A percentile compares a stretch with the other conserved stretches of the same genome.
phyloP scores from a whole-genome alignment of 2,888 invertebrate genomes.

The Alcis repandata region DNA sequence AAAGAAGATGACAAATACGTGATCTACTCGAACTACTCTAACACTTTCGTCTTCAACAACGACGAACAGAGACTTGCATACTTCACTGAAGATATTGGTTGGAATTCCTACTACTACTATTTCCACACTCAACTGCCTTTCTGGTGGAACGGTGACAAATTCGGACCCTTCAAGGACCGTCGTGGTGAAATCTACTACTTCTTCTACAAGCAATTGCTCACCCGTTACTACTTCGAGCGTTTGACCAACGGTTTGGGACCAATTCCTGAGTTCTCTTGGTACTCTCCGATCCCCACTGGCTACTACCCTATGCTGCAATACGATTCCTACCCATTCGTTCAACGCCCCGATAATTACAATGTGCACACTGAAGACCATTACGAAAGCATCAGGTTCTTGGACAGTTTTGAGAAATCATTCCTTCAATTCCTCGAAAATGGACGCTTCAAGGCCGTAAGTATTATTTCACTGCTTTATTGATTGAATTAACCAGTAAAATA shows the following conservation, averaged over 20 bases:
- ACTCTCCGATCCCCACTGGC: constrained; percentile 82
- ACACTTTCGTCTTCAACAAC: constrained; percentile 79
- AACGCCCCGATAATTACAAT: constrained; percentile 87
- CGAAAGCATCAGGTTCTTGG: constrained; percentile 84
- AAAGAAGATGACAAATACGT: constrained; percentile 75
- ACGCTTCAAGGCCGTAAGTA: constrained; percentile 86
- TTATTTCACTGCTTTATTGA: background rate
- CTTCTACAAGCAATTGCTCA: constrained; percentile 89
- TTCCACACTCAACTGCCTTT: constrained; percentile 88
- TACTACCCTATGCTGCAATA: constrained; percentile 62
- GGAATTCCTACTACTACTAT: constrained; percentile 89
- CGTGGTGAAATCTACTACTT: constrained; percentile 89
- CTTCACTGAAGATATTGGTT: constrained; percentile 90
- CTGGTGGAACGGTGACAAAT: constrained; percentile 87
- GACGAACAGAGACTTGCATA: constrained; percentile 88
- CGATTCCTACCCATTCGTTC: constrained; percentile 80
- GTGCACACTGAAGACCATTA: constrained; percentile 80
- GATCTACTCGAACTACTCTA: constrained; percentile 87
- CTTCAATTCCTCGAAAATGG: constrained; percentile 83
- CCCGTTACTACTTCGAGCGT: constrained; percentile 90
- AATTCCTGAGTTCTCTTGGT: constrained; percentile 88
- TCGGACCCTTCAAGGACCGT: constrained; percentile 80
- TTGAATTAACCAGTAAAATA: background rate
- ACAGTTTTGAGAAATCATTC: constrained; percentile 86
- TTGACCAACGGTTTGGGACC: constrained; percentile 88